phyloP scores from a whole-genome alignment of 2,113 vertebrate genomes.

The Otus sunia region DNA sequence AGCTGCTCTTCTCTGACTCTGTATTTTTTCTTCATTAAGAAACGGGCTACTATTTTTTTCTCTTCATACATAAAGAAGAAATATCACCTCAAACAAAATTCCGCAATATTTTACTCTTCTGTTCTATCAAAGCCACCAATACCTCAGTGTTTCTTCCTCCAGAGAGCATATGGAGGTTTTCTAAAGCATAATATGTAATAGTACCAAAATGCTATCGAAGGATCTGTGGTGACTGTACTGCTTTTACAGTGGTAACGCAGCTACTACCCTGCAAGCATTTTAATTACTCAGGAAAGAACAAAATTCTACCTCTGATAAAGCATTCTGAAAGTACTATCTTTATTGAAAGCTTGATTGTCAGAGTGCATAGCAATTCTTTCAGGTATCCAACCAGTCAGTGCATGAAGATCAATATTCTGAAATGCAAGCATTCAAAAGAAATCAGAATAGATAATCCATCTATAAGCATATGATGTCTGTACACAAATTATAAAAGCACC shows the following conservation, averaged over 20 bases:
- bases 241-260: neutral
- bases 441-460: neutral
- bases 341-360: conserved; percentile 95
- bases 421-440: conserved; percentile 44
- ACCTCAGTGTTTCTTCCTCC: neutral
- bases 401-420: conserved; percentile 98
- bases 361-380: conserved; percentile 99
- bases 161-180: neutral
- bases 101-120: neutral
- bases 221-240: neutral
- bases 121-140: neutral
- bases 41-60: neutral
- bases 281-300: neutral
- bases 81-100: neutral
- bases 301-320: conserved; percentile 89
- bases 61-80: neutral
- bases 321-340: conserved; percentile 95
- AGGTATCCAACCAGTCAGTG: conserved; percentile 97
- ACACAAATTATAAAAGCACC: neutral
- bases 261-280: neutral
- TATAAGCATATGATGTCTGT: neutral
- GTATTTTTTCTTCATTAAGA: neutral
- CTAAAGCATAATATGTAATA: neutral
- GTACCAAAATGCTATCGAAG: neutral
- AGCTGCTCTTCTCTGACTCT: neutral